Evolutionary conservation across 2,797 vertebrate species (phyloP).

Genomic region (Aulostomus chinensis): DNA sequence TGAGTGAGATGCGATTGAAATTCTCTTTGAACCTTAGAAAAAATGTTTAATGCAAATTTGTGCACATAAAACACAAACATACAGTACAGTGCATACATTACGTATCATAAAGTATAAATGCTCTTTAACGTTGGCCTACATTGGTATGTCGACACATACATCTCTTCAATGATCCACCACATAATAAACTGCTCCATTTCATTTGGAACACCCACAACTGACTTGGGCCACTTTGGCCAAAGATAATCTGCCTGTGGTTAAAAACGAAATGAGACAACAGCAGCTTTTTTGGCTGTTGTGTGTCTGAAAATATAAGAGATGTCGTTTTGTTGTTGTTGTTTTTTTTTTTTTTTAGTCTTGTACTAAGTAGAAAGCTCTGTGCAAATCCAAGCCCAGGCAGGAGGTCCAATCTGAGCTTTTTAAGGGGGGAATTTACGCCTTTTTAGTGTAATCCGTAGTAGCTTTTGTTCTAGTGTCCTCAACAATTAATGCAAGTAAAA

Average conservation of each 20-base stretch:
- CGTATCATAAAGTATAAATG: slow-evolving; percentile 78
- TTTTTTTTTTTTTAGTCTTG: slow-evolving; percentile 26
- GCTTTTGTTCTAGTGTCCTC: slow-evolving; percentile 31
- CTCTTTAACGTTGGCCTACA: slow-evolving; percentile 73
- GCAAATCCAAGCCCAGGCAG: slow-evolving; percentile 63
- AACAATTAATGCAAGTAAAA: slow-evolving; percentile 45
- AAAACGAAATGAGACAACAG: slow-evolving; percentile 37
- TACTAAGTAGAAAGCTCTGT: slow-evolving; percentile 59
- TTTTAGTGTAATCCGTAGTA: slow-evolving; percentile 35
- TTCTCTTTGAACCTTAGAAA: slow-evolving; percentile 70
- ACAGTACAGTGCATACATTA: slow-evolving; percentile 78
- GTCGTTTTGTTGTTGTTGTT: slow-evolving; percentile 37
- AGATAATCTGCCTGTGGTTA: slow-evolving; percentile 42
- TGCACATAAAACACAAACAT: slow-evolving; percentile 81
- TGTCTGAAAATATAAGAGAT: slow-evolving; percentile 42
- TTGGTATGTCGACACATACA: slow-evolving; percentile 70
- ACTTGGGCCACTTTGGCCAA: slow-evolving; percentile 69
- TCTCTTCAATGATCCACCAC: slow-evolving; percentile 46
- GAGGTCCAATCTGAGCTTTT: slow-evolving; percentile 50
- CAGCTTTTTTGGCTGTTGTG: slow-evolving; percentile 62
- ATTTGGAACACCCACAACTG: slow-evolving; percentile 58
- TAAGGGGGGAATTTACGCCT: slow-evolving; percentile 31
- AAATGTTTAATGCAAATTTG: slow-evolving; percentile 77
- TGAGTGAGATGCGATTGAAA: neutral
- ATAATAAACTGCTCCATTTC: slow-evolving; percentile 62